Evolutionary conservation across 1,140 invertebrate genomes (phyloP).

Genomic region (Drosophila kohkoa): DNA sequence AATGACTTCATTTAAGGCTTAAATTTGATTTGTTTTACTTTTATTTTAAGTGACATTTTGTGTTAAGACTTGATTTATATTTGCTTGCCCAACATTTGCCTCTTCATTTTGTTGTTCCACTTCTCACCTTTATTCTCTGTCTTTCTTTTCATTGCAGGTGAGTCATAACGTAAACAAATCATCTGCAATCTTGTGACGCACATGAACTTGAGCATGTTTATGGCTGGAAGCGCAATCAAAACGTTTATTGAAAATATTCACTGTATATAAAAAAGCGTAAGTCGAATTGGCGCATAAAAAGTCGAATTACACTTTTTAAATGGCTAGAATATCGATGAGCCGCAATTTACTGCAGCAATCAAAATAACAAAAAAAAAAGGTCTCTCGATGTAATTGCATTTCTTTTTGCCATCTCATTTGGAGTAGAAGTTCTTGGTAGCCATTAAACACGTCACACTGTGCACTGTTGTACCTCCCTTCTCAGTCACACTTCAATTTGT

Average conservation of each 20-base stretch:
- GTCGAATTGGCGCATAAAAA: slow-evolving; percentile 10
- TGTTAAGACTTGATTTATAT: slow-evolving; percentile 46
- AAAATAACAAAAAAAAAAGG: background rate
- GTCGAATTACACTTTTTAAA: slow-evolving; percentile 4
- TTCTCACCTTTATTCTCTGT: slow-evolving; percentile 15
- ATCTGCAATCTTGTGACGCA: background rate
- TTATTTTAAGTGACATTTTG: slow-evolving; percentile 38
- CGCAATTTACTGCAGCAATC: background rate
- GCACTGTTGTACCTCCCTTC: background rate
- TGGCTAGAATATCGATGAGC: background rate
- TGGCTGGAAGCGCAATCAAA: slow-evolving; percentile 14
- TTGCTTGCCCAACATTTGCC: slow-evolving; percentile 39
- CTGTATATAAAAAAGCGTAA: slow-evolving; percentile 9
- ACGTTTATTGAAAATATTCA: slow-evolving; percentile 32
- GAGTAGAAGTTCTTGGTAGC: slow-evolving; percentile 47
- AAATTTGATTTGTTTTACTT: slow-evolving; percentile 46
- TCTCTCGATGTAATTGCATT: slow-evolving; percentile 9
- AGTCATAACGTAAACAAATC: slow-evolving; percentile 27
- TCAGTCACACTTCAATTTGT: background rate
- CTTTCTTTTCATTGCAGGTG: slow-evolving; percentile 46
- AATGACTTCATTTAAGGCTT: slow-evolving; percentile 65
- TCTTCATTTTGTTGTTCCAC: slow-evolving; percentile 23
- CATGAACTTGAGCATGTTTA: background rate
- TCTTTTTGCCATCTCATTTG: slow-evolving; percentile 48
- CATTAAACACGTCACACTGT: slow-evolving; percentile 41